phyloP scores from a whole-genome alignment of 2,797 vertebrate species.

The Serranus cabrilla region DNA sequence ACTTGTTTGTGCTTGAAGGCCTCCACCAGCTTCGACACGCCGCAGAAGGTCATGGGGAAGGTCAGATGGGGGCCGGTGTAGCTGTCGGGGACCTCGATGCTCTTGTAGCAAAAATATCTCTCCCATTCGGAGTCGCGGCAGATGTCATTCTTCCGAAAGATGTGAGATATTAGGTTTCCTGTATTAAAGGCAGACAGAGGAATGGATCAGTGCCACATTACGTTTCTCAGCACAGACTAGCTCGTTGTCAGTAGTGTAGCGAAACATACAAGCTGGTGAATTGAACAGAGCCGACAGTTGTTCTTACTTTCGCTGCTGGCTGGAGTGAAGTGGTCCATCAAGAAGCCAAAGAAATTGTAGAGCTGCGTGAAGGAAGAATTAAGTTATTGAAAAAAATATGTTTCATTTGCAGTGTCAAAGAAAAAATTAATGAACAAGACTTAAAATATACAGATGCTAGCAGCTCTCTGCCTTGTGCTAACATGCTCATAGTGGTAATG shows the following conservation, averaged over 20 bases:
- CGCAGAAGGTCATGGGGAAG: slow-evolving; percentile 91
- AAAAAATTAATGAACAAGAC: neutral
- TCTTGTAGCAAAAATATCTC: slow-evolving; percentile 86
- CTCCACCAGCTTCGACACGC: slow-evolving; percentile 90
- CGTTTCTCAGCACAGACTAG: slow-evolving; percentile 21
- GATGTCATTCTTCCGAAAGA: slow-evolving; percentile 87
- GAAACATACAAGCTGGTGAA: neutral
- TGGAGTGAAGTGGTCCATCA: slow-evolving; percentile 93
- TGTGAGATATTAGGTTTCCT: slow-evolving; percentile 92
- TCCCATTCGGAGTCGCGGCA: slow-evolving; percentile 86
- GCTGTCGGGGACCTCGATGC: slow-evolving; percentile 85
- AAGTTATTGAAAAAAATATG: neutral
- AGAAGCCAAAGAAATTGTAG: slow-evolving; percentile 93
- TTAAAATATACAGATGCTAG: neutral
- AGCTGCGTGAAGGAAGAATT: slow-evolving; percentile 82
- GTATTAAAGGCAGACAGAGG: slow-evolving; percentile 37
- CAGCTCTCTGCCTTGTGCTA: neutral
- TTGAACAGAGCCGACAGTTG: slow-evolving; percentile 1
- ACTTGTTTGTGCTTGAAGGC: slow-evolving; percentile 94
- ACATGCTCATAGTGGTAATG: neutral
- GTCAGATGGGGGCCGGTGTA: slow-evolving; percentile 90
- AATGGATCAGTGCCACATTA: neutral
- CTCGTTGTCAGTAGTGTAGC: slow-evolving; percentile 3
- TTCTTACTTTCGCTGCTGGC: slow-evolving; percentile 90
- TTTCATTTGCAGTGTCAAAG: neutral